Conservation (phyloP, 2,888 invertebrate genomes). For the Eristalis pertinax region DNA sequence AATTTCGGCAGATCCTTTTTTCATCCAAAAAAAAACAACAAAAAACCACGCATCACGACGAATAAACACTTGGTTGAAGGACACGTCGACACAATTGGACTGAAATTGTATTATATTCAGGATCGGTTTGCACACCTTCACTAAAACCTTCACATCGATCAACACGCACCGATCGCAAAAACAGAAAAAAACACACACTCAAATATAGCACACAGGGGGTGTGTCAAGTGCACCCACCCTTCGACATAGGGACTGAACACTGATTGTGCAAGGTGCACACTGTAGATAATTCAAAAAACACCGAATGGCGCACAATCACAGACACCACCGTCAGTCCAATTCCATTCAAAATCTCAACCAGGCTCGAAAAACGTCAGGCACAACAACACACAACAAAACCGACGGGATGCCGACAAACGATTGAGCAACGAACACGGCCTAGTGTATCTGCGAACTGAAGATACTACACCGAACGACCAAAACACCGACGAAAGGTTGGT, state of each 20-base stretch:
- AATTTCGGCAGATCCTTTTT: not conserved
- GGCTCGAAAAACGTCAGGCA: constrained; percentile 1
- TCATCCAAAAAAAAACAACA: not conserved
- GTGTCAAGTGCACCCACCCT: not conserved
- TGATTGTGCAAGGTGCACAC: constrained; percentile 41
- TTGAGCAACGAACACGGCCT: constrained; percentile 62
- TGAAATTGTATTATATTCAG: not conserved
- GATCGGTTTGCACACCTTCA: not conserved
- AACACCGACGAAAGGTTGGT: constrained; percentile 42
- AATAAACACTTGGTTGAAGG: not conserved
- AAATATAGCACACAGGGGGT: not conserved
- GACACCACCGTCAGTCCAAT: constrained; percentile 38
- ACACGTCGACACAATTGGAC: not conserved
- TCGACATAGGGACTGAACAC: constrained; percentile 23
- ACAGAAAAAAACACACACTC: not conserved
- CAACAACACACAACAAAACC: constrained; percentile 57
- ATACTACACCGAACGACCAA: constrained; percentile 38
- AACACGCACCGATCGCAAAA: not conserved
- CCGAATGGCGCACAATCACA: constrained; percentile 11
- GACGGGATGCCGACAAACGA: constrained; percentile 55
- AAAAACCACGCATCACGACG: not conserved
- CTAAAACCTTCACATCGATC: constrained; percentile 9
- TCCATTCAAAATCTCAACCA: constrained; percentile 2
- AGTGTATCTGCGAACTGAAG: constrained; percentile 63
- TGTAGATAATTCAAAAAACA: not conserved